Evolutionary conservation across 1,140 invertebrate species (phyloP), one percentile per base, ranked within the genome.

Genomic region (Drosophila dunni): DNA sequence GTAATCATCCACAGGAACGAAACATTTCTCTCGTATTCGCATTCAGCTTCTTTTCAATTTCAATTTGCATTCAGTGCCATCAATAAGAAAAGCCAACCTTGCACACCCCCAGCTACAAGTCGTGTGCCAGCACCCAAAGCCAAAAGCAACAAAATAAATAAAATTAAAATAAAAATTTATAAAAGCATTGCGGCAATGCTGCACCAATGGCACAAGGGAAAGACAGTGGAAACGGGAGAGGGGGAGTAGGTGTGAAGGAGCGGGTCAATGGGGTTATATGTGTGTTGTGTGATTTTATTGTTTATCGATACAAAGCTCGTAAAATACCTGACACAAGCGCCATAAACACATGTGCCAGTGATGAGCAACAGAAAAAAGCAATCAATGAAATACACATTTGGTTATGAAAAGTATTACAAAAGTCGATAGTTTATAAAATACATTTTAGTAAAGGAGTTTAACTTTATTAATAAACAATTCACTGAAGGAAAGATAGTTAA

Each of bases 81-180:
- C 84, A 85, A 84, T 85, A 81, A 83, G 76, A 83, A 82, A 45
- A 72, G 54, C 57, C 57, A 44, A 46, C 70, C 17, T 15, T n/a
- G 17, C 17, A 20, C 5, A 29, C 48, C 20, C 1, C 9, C 7
- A 24, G 7, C 53, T 24, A 6, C 15, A 45, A 54, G 15, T 10
- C 24, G 11, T 13, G 34, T 17, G 10, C 53, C 24, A 53, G 8
- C 38, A 8, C 40, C 20, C 17, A 20, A 20, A 34, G 36, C 29
- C 57, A 48, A 68, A 68, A 42, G 50, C 57, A 64, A 70, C 72
- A 69, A 88, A 82, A 86, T 76, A 86, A 86, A 86, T 86, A 88
- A 86, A 86, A 86, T 88, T 88, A 83, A 88, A 88, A 83, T 82
- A 83, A 86, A 83, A 88, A 88, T 74, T 68, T 88, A 82, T 69